Evolutionary conservation across 2,888 invertebrate genomes (phyloP).

Genomic region (Amaurobius ferox): DNA sequence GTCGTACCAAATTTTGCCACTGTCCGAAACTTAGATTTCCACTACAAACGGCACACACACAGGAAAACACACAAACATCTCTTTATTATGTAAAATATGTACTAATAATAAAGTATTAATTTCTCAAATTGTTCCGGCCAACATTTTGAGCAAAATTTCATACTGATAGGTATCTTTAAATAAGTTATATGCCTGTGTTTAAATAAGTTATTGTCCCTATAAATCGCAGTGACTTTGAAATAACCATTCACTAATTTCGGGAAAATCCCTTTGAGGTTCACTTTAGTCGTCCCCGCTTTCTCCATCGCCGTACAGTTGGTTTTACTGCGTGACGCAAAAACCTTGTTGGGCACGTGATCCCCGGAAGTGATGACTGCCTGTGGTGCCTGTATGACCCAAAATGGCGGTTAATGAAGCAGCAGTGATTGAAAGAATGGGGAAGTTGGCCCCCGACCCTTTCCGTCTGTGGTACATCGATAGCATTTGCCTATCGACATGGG

Average conservation of each 20-base stretch:
- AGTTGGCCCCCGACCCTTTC: not conserved
- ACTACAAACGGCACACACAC: too few species aligned
- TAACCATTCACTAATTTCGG: not conserved
- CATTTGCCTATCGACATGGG: not conserved
- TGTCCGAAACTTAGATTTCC: too few species aligned
- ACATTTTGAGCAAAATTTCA: too few species aligned
- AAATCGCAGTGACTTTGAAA: constrained; percentile 33
- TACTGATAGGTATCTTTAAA: too few species aligned
- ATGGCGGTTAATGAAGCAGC: constrained; percentile 51
- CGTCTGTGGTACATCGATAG: constrained; percentile 32
- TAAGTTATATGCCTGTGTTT: too few species aligned
- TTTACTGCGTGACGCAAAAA: constrained; percentile 63
- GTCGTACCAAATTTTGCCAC: too few species aligned
- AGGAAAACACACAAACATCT: too few species aligned
- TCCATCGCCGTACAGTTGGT: not conserved
- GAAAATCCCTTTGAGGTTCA: not conserved
- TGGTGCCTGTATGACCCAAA: constrained; percentile 17
- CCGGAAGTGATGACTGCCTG: constrained; percentile 65
- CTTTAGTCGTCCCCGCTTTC: not conserved
- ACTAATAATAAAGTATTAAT: too few species aligned
- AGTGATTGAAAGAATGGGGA: constrained; percentile 5
- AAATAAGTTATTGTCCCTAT: too few species aligned
- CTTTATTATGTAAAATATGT: too few species aligned
- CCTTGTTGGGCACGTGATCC: constrained; percentile 50
- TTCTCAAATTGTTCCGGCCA: too few species aligned